Evolutionary conservation across 2,888 invertebrate genomes (phyloP).

Genomic region (Xestobium rufovillosum): DNA sequence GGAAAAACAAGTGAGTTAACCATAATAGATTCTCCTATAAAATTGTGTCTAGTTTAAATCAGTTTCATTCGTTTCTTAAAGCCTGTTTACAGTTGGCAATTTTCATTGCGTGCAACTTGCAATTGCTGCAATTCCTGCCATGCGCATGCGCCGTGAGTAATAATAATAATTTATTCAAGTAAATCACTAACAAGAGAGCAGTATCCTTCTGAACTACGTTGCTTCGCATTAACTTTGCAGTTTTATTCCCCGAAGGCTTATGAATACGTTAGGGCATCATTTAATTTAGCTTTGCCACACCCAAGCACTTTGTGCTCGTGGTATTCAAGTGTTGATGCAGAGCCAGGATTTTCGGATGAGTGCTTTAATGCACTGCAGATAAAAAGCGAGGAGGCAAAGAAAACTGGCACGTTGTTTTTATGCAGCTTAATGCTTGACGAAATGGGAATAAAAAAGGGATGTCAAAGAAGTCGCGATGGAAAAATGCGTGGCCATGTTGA

Average conservation of each 20-base stretch:
- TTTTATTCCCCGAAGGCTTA: constrained; percentile 1
- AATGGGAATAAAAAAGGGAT: constrained; percentile 9
- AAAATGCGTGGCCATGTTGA: constrained; percentile 5
- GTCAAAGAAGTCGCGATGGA: neutral
- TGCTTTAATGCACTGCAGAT: constrained; percentile 2
- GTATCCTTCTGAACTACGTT: constrained; percentile 7
- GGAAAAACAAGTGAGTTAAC: too few species aligned
- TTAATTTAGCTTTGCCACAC: constrained; percentile 1
- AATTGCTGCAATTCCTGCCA: too few species aligned
- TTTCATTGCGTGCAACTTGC: too few species aligned
- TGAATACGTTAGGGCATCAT: neutral
- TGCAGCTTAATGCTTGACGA: constrained; percentile 7
- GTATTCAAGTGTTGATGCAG: constrained; percentile 2
- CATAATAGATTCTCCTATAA: too few species aligned
- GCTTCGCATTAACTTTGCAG: neutral
- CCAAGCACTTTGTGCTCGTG: neutral
- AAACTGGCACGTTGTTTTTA: neutral
- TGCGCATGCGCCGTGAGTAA: too few species aligned
- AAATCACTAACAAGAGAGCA: constrained; percentile 2
- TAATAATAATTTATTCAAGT: too few species aligned
- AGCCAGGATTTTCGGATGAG: constrained; percentile 5
- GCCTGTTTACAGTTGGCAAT: too few species aligned
- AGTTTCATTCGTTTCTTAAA: too few species aligned
- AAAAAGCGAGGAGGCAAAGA: constrained; percentile 2
- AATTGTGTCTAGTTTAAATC: too few species aligned